Conservation (phyloP, 2,113 vertebrate genomes). For the Hypomesus transpacificus region DNA sequence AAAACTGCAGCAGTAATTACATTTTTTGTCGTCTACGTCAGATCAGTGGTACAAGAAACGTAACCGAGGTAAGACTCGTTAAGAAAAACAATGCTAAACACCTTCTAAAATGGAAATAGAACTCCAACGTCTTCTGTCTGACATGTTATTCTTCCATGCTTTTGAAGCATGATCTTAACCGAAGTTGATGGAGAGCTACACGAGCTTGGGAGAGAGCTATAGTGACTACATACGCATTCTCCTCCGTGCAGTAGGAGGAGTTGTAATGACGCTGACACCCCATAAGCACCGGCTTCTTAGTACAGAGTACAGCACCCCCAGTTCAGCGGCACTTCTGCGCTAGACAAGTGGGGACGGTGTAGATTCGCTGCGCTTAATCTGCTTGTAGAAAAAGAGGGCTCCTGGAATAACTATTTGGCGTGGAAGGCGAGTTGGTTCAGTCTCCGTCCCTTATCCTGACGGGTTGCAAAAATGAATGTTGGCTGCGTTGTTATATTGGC, state of each 20-base stretch:
- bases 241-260: constrained; percentile 63
- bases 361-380: constrained; percentile 23
- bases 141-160: too few relatives aligned
- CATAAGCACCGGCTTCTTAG: constrained; percentile 58
- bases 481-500: constrained; percentile 63
- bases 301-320: constrained; percentile 67
- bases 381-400: constrained; percentile 42
- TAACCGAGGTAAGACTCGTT: too few relatives aligned
- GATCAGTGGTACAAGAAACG: too few relatives aligned
- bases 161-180: neutral
- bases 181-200: neutral
- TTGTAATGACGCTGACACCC: constrained; percentile 65
- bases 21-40: too few relatives aligned
- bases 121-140: too few relatives aligned
- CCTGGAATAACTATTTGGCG: constrained; percentile 58
- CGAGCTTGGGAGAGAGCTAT: neutral
- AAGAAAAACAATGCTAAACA: too few relatives aligned
- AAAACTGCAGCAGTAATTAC: too few relatives aligned
- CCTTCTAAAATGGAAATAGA: too few relatives aligned
- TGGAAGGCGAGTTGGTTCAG: constrained; percentile 23
- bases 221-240: constrained; percentile 21
- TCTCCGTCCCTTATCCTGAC: constrained; percentile 9
- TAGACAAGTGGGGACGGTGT: constrained; percentile 63
- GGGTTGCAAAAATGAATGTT: constrained; percentile 66
- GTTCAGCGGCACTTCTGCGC: constrained; percentile 73